Evolutionary conservation across 64 coral and sea anemone genomes (phyloP).

Genomic region (Platygyra sinensis): DNA sequence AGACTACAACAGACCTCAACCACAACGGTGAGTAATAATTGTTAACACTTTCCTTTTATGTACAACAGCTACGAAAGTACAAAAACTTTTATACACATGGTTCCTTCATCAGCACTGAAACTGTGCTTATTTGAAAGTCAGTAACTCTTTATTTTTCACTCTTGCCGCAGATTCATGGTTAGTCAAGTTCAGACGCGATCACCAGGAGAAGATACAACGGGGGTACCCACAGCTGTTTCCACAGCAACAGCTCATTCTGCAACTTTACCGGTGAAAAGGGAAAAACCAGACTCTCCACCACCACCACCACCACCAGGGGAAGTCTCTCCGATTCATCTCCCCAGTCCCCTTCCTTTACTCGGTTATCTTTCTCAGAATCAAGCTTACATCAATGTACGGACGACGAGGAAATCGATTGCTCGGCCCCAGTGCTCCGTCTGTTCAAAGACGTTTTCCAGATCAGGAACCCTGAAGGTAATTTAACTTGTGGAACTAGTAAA

Average conservation of each 20-base stretch:
- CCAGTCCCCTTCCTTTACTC: background rate
- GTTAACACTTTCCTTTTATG: too few species aligned
- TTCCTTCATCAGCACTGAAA: too few species aligned
- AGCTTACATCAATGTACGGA: background rate
- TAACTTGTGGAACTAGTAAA: too few species aligned
- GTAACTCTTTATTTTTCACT: background rate
- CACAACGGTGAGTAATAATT: background rate
- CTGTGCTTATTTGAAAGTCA: too few species aligned
- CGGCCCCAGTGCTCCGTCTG: conserved; percentile 12
- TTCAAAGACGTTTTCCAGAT: conserved; percentile 12
- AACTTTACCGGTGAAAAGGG: background rate
- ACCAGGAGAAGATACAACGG: background rate
- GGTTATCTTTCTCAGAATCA: background rate
- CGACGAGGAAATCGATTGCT: background rate
- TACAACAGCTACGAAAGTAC: too few species aligned
- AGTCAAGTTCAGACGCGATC: background rate
- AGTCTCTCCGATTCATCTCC: background rate
- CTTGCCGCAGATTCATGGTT: background rate
- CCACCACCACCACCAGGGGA: background rate
- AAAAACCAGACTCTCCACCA: conserved; percentile 9
- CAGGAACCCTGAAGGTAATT: conserved; percentile 11
- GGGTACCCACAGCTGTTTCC: background rate
- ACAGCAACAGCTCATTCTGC: background rate
- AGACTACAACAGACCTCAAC: background rate
- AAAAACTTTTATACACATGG: too few species aligned